phyloP scores from a whole-genome alignment of 30 jellyfish, hydroid and myxozoan genomes.

The Aurelia sp. region DNA sequence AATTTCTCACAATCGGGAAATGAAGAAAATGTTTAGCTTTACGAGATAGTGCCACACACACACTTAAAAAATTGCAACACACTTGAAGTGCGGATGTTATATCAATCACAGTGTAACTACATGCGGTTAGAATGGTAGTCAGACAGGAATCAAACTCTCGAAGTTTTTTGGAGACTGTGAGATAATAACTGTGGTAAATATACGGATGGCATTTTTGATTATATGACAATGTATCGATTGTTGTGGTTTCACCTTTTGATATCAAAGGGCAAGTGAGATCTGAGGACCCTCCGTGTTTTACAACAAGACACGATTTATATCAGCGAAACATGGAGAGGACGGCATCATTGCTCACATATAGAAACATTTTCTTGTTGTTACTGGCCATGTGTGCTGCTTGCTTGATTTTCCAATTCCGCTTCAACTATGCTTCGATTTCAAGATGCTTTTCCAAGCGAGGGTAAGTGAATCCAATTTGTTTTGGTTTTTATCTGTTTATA shows the following conservation, averaged over 20 bases:
- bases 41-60: no score
- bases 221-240: not conserved
- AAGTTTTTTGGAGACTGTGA: no score
- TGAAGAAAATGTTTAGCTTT: no score
- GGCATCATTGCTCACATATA: conserved; percentile 32
- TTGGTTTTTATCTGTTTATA: no score
- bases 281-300: not conserved
- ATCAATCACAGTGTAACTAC: no score
- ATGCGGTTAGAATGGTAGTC: no score
- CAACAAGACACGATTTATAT: not conserved
- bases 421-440: conserved; percentile 81
- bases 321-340: not conserved
- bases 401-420: conserved; percentile 70
- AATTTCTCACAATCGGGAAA: no score
- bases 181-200: no score
- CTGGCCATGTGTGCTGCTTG: conserved; percentile 68
- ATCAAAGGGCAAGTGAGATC: not conserved
- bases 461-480: conserved; percentile 42
- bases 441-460: conserved; percentile 73
- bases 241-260: conserved; percentile 8
- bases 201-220: no score
- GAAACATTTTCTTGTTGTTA: conserved; percentile 49
- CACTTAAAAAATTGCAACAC: no score
- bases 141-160: no score
- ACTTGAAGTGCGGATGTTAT: no score